Conservation (phyloP, 2,888 invertebrate species). For the Geophilus truncorum region DNA sequence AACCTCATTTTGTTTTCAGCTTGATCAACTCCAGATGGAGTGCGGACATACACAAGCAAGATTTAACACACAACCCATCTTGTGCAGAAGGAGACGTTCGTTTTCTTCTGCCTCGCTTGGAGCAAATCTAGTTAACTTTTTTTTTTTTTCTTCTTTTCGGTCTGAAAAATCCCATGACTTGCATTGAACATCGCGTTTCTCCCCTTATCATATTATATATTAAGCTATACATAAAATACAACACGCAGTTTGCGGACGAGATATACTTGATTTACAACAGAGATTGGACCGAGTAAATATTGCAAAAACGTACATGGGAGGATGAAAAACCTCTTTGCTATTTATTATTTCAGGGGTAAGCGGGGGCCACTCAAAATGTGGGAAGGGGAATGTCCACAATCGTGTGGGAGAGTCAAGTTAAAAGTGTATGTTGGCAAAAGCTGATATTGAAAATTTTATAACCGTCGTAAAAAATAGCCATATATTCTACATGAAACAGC, state of each 20-base stretch:
- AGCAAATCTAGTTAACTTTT: constrained; percentile 7
- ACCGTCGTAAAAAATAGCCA: constrained; percentile 13
- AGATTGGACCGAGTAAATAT: constrained; percentile 20
- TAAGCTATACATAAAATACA: constrained; percentile 20
- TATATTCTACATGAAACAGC: not conserved
- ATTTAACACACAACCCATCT: constrained; percentile 20
- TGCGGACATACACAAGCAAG: constrained; percentile 24
- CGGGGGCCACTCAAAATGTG: not conserved
- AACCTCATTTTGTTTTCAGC: constrained; percentile 27
- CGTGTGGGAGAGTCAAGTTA: constrained; percentile 10
- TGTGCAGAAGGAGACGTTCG: not conserved
- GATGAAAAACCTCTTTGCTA: constrained; percentile 23
- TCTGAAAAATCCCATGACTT: not conserved
- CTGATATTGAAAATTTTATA: constrained; percentile 27
- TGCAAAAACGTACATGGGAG: not conserved
- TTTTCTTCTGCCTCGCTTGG: constrained; percentile 15
- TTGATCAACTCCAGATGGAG: constrained; percentile 27
- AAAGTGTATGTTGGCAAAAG: constrained; percentile 19
- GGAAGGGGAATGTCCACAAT: not conserved
- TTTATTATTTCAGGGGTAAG: constrained; percentile 24
- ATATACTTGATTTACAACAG: constrained; percentile 12
- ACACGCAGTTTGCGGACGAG: constrained; percentile 10
- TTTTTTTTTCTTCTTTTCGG: not conserved
- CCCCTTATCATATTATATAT: constrained; percentile 22
- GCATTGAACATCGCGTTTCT: not conserved